Evolutionary conservation across 2,797 vertebrate species (phyloP), one percentile per base, ranked within the genome.

Genomic region (Cheirogaleus major): DNA sequence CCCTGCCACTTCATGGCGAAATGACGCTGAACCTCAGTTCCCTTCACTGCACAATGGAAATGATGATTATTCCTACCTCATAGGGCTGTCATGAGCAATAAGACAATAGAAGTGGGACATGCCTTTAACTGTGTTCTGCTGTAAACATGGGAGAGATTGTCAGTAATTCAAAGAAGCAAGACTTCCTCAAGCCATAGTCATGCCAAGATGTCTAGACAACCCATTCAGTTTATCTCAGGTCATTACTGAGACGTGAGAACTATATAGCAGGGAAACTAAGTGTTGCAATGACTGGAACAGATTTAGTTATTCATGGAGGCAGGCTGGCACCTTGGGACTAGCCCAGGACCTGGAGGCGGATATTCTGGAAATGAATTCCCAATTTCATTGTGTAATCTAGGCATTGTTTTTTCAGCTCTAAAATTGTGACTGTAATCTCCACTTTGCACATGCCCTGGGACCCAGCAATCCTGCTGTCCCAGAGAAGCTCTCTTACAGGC

Each of bases 151-250:
- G 59, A 85, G 76, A 67, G 55, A 45, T 18, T 23, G n/a, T 63
- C 70, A 48, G 65, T 32, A 70, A 94, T 30, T 86, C 75, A 89
- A 41, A 81, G 92, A 92, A 86, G 85, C 59, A 25, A 72, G 48
- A 48, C 35, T 67, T 65, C 76, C 69, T 95, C 35, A 32, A 79
- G 72, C 55, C 45, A 14, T 55, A 67, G 88, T 30, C 55, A 59
- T 38, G 96, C 89, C 96, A 86, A 70, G 80, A 63, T 82, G 85
- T 92, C 95, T 94, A 90, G 92, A 89, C 73, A 81, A 50, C 61
- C 41, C 73, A 17, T 61, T 70, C 0, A 0, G 75, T 80, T 92
- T 92, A 94, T 94, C 89, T 76, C 67, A 50, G 69, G 89, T 92
- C 80, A 65, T 65, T 81, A 50, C 1, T 35, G 91, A n/a, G 20